Base-by-base conservation (phyloP, 2,113 vertebrate genomes). In the Sinocyclocheilus grahami region DNA sequence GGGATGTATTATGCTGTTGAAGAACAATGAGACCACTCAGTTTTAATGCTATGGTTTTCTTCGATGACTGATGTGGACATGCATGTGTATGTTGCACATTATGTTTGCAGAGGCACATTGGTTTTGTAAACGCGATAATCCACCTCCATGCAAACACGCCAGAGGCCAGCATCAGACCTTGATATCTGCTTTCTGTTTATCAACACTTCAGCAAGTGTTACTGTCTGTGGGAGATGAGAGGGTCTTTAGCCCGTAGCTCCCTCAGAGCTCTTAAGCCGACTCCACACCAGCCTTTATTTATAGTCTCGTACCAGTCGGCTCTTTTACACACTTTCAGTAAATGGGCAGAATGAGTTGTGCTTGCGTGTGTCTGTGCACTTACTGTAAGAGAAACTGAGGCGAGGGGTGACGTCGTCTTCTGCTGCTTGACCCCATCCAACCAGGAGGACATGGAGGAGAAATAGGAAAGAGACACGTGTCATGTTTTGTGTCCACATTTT, bases 371-470 rank as follows among this genome's bases (percentile, higher is more conserved):
- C 18, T 55, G 33, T 78, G n/a, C 48, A 22, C 94, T 95, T 95
- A 95, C 95, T 91, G 92, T 94, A 93, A 48, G 91, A 74, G 90
- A 95, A 95, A 89, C 92, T 94, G 89, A 95, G 92, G 33, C 95
- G 93, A 71, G 95, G 94, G n/a, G 92, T 95, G 82, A 95, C 93
- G 37, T 95, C 95, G 14, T 88, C 88, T 79, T 94, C 93, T 2
- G 88, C 82, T 46, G 84, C 76, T 10, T 90, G 91, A 85, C 89
- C 81, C 46, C 87, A 88, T 62, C 87, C 82, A 22, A 91, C 67
- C 75, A 94, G 87, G 9, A 93, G 87, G 79, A 53, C 86, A 87
- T 14, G 9, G 16, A 86, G 3, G 30, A 89, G 27, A 24, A 87
- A 82, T 14, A 86, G 46, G 46, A 94, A 81, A 88, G 81, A 86